These are phyloP conservation scores for Danio rerio DNA, from an alignment of 2,113 vertebrate genomes.

Conservation along the genomic window GRCz12tu NC_133192.1:3615501-3616000, in stretches of 20 bases:
- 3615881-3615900: not conserved
- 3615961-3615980: too few species aligned
- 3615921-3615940: not conserved
- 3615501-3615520: slow-evolving; percentile 30
- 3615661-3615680: not conserved
- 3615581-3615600: slow-evolving; percentile 26
- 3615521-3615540: slow-evolving; percentile 29
- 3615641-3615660: too few species aligned
- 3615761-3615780: not conserved
- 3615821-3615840: not conserved
- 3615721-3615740: not conserved
- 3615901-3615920: not conserved
- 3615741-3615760: not conserved
- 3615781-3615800: not conserved
- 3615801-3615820: not conserved
- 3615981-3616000: too few species aligned
- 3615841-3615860: not conserved
- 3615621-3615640: not conserved
- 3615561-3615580: slow-evolving; percentile 20
- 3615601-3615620: not conserved
- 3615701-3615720: not conserved
- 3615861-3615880: not conserved
- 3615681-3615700: not conserved
- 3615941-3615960: too few species aligned
- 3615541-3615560: slow-evolving; percentile 59